A percentile compares a stretch with the other conserved stretches of the same genome.
Conservation (phyloP, 2,113 vertebrate genomes). For the Amphiprion percula region DNA sequence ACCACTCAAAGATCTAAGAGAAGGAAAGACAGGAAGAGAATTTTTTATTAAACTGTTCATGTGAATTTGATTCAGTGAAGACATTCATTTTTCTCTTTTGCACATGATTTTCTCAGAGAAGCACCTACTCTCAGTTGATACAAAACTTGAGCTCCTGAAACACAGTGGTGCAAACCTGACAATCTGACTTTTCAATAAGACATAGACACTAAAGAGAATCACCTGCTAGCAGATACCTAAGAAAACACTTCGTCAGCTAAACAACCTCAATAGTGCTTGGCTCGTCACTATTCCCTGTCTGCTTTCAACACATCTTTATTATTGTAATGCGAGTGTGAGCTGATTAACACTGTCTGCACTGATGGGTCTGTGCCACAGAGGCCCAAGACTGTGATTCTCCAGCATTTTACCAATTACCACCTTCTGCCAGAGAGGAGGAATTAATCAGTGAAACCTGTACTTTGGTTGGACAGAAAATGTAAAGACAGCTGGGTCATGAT, state of each 20-base stretch:
- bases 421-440: neutral
- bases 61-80: neutral
- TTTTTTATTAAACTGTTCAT: neutral
- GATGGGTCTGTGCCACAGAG: neutral
- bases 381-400: neutral
- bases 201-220: too few relatives aligned
- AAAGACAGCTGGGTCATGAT: neutral
- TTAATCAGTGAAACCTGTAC: constrained; percentile 9
- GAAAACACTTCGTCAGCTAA: neutral
- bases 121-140: neutral
- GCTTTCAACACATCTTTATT: neutral
- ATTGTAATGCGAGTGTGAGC: constrained; percentile 8
- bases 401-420: constrained; percentile 5
- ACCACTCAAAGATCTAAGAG: constrained; percentile 98
- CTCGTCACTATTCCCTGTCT: neutral
- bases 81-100: neutral
- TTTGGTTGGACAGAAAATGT: neutral
- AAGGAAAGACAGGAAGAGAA: constrained; percentile 7
- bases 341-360: constrained; percentile 22
- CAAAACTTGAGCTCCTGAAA: neutral
- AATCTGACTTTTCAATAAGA: too few relatives aligned
- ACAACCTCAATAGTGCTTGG: neutral
- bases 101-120: too few relatives aligned
- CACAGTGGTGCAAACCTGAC: too few relatives aligned
- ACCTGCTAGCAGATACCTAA: too few relatives aligned